Evolutionary conservation across 2,888 invertebrate species (phyloP), one percentile per base, ranked within the genome.

Genomic region (Tinea semifulvella): DNA sequence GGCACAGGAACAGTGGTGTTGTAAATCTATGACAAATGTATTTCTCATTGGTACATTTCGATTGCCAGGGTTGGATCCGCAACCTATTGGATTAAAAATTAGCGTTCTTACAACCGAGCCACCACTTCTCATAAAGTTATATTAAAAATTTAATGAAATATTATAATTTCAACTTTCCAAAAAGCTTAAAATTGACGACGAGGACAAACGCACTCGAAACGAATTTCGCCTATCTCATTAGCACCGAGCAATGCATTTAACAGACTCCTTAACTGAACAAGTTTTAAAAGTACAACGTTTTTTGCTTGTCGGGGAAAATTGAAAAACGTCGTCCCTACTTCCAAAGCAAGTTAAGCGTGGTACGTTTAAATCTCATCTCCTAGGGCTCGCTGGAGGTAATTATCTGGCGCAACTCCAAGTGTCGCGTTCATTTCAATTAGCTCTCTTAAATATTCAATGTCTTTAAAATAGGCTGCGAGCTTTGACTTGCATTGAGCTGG

Each of bases 401-500:
- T 77, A 79, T 74, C 77, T 77, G 77, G 79, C 79, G 71, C 69
- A 75, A 74, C 73, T 77, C 79, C 79, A 76, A 77, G 74, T 76
- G 79, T 76, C 76, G 64, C 66, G 70, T 75, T 77, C 79, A 77
- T 79, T 80, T 79, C 80, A 80, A 80, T 80, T 80, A 79, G 77
- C 68, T 69, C 72, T 74, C 75, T 79, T 79, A 76, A 80, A 80
- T 80, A 80, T 80, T 80, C 79, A 80, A 79, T 79, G 79, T 75
- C 74, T 75, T 77, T 73, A 73, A 73, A 80, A 80, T 80, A 80
- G 79, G 79, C 77, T 72, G 59, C 71, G 60, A 66, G 66, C 26
- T 42, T n/a, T n/a, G n/a, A n/a, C n/a, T n/a, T n/a, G n/a, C n/a
- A n/a, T n/a, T n/a, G n/a, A n/a, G n/a, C n/a, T n/a, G n/a, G n/a